phyloP scores from a whole-genome alignment of 2,888 invertebrate species.

The Craniophora ligustri region DNA sequence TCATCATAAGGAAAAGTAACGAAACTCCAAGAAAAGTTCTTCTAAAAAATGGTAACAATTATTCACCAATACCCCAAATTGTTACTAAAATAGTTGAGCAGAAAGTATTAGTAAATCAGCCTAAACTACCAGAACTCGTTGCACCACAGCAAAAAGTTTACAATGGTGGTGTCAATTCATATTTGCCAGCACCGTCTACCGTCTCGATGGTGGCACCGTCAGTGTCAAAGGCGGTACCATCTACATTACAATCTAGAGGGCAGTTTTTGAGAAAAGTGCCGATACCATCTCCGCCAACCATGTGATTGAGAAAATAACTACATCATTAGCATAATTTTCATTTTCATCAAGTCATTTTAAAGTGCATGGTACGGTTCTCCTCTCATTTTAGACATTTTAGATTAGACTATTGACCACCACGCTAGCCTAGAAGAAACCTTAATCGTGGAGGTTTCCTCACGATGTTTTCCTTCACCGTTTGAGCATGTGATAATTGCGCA shows the following conservation, averaged over 20 bases:
- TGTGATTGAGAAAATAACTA: slow-evolving; percentile 52
- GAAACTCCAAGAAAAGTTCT: slow-evolving; percentile 11
- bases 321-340: no score
- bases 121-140: slow-evolving; percentile 1
- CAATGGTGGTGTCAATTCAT: slow-evolving; percentile 53
- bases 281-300: slow-evolving; percentile 70
- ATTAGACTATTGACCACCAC: no score
- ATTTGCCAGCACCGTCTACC: slow-evolving; percentile 69
- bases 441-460: no score
- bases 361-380: no score
- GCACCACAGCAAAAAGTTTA: slow-evolving; percentile 3
- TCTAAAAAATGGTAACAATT: slow-evolving; percentile 7
- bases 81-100: slow-evolving; percentile 3
- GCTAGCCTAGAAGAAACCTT: no score
- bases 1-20: not conserved
- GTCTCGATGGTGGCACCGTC: slow-evolving; percentile 60
- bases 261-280: slow-evolving; percentile 74
- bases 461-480: no score
- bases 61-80: slow-evolving; percentile 1
- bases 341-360: no score
- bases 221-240: slow-evolving; percentile 53
- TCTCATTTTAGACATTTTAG: no score
- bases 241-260: slow-evolving; percentile 57
- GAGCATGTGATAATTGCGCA: no score
- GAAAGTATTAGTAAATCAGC: slow-evolving; percentile 17